These are phyloP conservation scores for Perognathus longimembris DNA, from an alignment of 2,113 vertebrate species.

Conservation along the genomic window DNA sequence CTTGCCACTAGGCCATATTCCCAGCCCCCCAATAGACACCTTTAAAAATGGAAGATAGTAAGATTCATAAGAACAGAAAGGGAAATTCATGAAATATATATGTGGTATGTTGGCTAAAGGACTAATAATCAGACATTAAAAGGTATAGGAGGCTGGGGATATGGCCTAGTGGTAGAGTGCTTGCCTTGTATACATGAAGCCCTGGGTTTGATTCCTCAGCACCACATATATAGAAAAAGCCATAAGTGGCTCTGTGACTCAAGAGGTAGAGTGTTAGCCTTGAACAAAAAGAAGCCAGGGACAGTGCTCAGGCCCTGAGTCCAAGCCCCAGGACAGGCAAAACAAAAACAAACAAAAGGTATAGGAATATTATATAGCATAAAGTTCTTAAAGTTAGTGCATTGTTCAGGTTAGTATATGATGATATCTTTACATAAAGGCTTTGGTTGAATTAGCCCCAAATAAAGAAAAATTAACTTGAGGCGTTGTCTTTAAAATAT, in stretches of 20 bases:
- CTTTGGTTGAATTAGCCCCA: slow-evolving; percentile 48
- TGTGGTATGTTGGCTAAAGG: slow-evolving; percentile 52
- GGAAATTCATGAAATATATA: slow-evolving; percentile 26
- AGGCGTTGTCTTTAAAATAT: slow-evolving; percentile 54
- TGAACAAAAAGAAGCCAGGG: too few species aligned
- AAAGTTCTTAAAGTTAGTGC: slow-evolving; percentile 28
- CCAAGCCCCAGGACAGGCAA: too few species aligned
- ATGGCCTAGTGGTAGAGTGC: too few species aligned
- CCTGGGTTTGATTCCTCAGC: too few species aligned
- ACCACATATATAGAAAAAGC: too few species aligned
- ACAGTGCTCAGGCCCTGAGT: too few species aligned
- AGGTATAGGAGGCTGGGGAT: too few species aligned
- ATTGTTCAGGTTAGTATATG: slow-evolving; percentile 45
- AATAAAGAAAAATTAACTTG: slow-evolving; percentile 45
- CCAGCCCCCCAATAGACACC: neutral
- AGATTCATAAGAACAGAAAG: slow-evolving; percentile 43
- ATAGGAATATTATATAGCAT: neutral
- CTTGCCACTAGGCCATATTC: too few species aligned
- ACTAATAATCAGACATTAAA: slow-evolving; percentile 4
- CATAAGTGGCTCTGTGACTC: too few species aligned
- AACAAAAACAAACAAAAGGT: neutral
- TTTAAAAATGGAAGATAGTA: slow-evolving; percentile 10
- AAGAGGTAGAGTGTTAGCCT: too few species aligned
- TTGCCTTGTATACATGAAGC: too few species aligned
- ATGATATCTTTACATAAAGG: neutral